A percentile compares a stretch with the other conserved stretches of the same genome.
These are phyloP conservation scores for Apamea sordens DNA, from an alignment of 2,888 invertebrate species.

Conservation along the genomic window DNA sequence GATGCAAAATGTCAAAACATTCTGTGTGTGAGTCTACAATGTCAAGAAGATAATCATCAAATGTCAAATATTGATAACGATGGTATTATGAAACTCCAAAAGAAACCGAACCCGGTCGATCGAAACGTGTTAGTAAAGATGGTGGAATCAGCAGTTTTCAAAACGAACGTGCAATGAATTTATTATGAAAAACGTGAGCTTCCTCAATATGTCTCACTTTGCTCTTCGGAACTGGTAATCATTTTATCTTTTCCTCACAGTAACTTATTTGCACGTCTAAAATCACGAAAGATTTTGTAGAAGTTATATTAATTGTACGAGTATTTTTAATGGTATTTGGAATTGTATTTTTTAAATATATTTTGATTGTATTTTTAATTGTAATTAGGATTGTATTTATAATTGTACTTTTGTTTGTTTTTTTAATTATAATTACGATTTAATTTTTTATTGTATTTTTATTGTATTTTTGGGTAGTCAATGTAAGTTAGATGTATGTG, in stretches of 20 bases:
- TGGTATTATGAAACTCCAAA: neutral
- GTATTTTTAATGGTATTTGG: too few relatives aligned
- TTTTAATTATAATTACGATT: too few relatives aligned
- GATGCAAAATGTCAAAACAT: neutral
- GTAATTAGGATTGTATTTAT: too few relatives aligned
- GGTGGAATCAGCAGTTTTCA: constrained; percentile 52
- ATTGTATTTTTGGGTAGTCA: too few relatives aligned
- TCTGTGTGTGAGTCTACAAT: neutral
- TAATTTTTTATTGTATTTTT: too few relatives aligned
- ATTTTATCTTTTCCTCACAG: constrained; percentile 32
- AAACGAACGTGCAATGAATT: constrained; percentile 58
- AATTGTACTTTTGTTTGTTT: too few relatives aligned
- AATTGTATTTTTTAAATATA: too few relatives aligned
- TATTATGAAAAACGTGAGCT: constrained; percentile 44
- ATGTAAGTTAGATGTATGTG: too few relatives aligned
- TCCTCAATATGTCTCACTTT: constrained; percentile 54
- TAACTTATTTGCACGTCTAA: constrained; percentile 10
- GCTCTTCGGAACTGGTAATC: constrained; percentile 15
- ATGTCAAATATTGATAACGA: neutral
- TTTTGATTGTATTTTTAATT: too few relatives aligned
- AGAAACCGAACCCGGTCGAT: constrained; percentile 44
- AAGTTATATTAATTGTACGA: neutral
- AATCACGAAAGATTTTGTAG: neutral
- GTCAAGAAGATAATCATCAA: neutral
- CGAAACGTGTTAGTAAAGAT: constrained; percentile 27